Evolutionary conservation across 2,888 invertebrate genomes (phyloP), one percentile per base, ranked within the genome.

Genomic region (Pseudolycoriella hygida): DNA sequence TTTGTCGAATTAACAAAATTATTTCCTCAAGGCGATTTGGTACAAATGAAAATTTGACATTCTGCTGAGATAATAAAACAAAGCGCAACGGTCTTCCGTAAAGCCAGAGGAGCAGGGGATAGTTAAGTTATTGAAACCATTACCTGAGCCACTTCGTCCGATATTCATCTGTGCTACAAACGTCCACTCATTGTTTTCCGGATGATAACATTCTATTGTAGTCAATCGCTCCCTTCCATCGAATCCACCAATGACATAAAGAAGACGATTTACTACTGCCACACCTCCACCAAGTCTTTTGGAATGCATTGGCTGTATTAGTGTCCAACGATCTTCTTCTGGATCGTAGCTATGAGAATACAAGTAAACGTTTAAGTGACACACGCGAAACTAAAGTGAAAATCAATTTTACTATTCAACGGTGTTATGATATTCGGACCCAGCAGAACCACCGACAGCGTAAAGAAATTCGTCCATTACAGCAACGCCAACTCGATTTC

Each of bases 391-490:
- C 12, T 34, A 12, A 5, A 12, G n/a, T 5, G 34, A 37, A 17
- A 25, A 19, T 37, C 17, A 14, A 42, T 40, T 72, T 67, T 60
- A 87, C 86, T 80, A 86, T 72, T 93, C 93, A 2, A 90, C 90
- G 47, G 84, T 80, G 59, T 76, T 82, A 58, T 90, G 90, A 62
- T 86, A 88, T 55, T 80, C 81, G 3, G 79, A 74, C 17, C 85
- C 87, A 6, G 86, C 81, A 3, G 89, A 87, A 1, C 93, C 93
- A 1, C 93, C 93, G 0, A 92, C 87, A 3, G 92, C 90, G 60
- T 93, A 93, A 46, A 93, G 67, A 50, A 86, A 67, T 18, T 86
- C 88, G 57, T 93, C 92, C 78, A 93, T 85, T 10, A 90, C 89
- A n/a, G 88, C 89, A 3, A 90, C 90, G 6, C 92, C 92, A 17